These are phyloP conservation scores for Ramphastos sulfuratus DNA, from an alignment of 2,113 vertebrate species.

Conservation along the genomic window DNA sequence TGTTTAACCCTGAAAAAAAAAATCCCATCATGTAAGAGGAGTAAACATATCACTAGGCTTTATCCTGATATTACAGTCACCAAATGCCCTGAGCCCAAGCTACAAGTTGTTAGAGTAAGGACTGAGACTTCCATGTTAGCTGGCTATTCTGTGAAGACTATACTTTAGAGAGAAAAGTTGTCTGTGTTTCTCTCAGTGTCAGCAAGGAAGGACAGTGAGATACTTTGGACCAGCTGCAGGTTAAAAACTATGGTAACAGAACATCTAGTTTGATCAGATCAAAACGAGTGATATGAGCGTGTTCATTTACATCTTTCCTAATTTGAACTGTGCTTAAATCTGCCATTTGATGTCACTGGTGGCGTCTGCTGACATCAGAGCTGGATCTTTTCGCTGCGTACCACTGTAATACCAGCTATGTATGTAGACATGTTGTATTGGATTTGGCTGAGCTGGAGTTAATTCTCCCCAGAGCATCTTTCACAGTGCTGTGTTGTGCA, in stretches of 20 bases:
- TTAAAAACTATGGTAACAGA: not conserved
- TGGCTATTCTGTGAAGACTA: not conserved
- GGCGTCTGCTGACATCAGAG: not conserved
- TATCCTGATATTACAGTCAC: not conserved
- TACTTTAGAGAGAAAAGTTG: not conserved
- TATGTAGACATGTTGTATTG: no score
- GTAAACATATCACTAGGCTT: not conserved
- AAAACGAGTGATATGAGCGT: not conserved
- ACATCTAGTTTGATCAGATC: not conserved
- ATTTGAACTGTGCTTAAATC: not conserved
- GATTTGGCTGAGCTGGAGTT: no score
- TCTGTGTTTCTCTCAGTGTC: not conserved
- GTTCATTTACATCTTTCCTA: not conserved
- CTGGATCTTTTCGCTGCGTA: fast-evolving
- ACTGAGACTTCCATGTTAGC: fast-evolving
- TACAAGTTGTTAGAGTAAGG: not conserved
- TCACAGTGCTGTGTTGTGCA: no score
- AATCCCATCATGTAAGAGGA: not conserved
- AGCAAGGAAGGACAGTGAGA: not conserved
- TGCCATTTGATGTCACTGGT: not conserved
- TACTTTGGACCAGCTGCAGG: not conserved
- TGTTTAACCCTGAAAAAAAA: not conserved
- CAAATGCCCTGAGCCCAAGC: not conserved
- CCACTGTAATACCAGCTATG: no score
- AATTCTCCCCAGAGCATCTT: no score